Base-by-base conservation (phyloP, 1,140 invertebrate genomes). In the Scylla paramamosain region DNA sequence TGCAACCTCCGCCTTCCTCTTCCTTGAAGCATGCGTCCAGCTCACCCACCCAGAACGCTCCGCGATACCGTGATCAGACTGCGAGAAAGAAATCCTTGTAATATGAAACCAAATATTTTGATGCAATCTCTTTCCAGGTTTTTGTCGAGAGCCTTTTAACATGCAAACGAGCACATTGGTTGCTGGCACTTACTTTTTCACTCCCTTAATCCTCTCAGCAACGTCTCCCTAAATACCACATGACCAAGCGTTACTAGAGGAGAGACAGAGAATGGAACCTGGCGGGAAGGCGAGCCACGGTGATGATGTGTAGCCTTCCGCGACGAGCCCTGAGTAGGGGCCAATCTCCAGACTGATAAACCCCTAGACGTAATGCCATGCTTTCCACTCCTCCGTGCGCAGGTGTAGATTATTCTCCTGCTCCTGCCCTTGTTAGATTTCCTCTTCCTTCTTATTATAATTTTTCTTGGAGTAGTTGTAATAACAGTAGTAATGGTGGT, bases 41-140 rank as follows among this genome's bases (percentile, higher is more conserved):
- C n/a, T 77, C 67, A 77, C 67, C 67, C 67, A 77, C 67, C 67
- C 67, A 77, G 67, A 77, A 77, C 67, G 67, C 67, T 77, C n/a
- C 67, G 25, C 20, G 67, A 77, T 77, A n/a, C 67, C 0, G 20
- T n/a, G 67, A 77, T 77, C 67, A 8, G 25, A n/a, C 67, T 28
- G 25, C 52, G 0, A 91, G 52, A 39, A 32, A 32, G 90, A 91
- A 77, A 91, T 77, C 25, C 90, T 25, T 16, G 90, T 91, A 91
- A 91, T 91, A 77, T 32, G 59, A 91, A 91, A 77, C 90, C 29
- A 91, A 32, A 77, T 91, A 77, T 91, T 91, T 91, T 91, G 90
- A 91, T 91, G 10, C 39, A 77, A 91, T 91, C 89, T 29, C 52
- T 39, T 77, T 4, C 59, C 20, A n/a, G 20, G 67, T 25, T 77